Base-by-base conservation (phyloP, 2,888 invertebrate genomes). In the Heliconius ismenius region DNA sequence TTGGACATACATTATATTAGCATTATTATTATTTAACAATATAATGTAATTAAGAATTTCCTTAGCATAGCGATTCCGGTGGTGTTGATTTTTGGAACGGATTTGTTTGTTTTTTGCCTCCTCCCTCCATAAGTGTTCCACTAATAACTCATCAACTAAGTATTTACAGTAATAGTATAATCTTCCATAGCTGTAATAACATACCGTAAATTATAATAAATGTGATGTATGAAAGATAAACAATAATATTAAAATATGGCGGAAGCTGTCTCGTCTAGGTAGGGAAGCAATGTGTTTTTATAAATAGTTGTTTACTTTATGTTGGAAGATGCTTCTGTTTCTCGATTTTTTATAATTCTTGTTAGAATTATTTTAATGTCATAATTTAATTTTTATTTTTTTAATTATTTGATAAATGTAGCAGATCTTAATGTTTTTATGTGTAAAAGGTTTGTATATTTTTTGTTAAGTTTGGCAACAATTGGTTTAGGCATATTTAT, bases 201-300 rank as follows among this genome's bases (percentile, higher is more conserved):
- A 73, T 13, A 9, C 62, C 26, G 28, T 73, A 62, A 63, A 43
- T 62, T 39, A 73, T 73, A 60, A 60, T 39, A 39, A 73, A 62
- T 60, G 15, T 58, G 70, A 70, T 36, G n/a, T 58, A 70, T 58
- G 58, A 62, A 62, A 43, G 26, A 79, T 79, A 81, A 79, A 80
- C 79, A 79, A 75, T 78, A 73, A 63, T 63, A 62, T 62, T 28
- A n/a, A 28, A 63, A 74, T 78, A 77, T 80, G 77, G 68, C 80
- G 81, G 81, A 81, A 79, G 79, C 68, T 62, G 72, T 74, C 49
- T 65, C 3, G 13, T 58, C 74, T 76, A 15, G 60, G 28, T 70
- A 32, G 77, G 75, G 54, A 68, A 54, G 28, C 67, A n/a, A 67
- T 60, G 69, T 32, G 54, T 70, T 69, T n/a, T 70, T 54, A 58